These are phyloP conservation scores for Thereva nobilitata DNA, from an alignment of 2,888 invertebrate species.

Conservation along the genomic window DNA sequence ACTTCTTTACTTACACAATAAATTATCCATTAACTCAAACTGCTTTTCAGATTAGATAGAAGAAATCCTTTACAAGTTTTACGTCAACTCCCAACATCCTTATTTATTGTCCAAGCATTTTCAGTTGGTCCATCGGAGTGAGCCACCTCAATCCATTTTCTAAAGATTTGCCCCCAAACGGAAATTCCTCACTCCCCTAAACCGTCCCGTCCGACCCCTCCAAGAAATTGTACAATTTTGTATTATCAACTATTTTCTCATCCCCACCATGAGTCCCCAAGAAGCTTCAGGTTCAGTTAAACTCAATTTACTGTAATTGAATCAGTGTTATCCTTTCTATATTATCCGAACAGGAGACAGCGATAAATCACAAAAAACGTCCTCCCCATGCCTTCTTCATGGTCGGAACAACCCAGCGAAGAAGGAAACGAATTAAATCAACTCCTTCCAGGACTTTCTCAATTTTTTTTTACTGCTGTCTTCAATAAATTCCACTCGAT, in stretches of 20 bases:
- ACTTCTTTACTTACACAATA: conserved; percentile 16
- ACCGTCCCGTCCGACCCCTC: too few species aligned
- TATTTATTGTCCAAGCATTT: conserved; percentile 13
- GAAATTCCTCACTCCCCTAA: conserved; percentile 5
- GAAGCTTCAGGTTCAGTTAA: conserved; percentile 33
- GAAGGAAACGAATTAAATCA: conserved; percentile 34
- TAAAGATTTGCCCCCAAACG: conserved; percentile 10
- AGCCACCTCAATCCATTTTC: conserved; percentile 10
- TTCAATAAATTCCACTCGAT: conserved; percentile 18
- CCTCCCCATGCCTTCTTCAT: neutral
- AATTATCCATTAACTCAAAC: conserved; percentile 31
- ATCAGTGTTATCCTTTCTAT: conserved; percentile 37
- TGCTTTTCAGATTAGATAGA: neutral
- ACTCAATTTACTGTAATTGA: conserved; percentile 41
- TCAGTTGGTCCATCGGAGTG: neutral
- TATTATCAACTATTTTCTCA: neutral
- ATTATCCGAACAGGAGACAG: conserved; percentile 21
- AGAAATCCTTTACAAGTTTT: conserved; percentile 12
- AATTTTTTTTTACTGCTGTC: conserved; percentile 27
- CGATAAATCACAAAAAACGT: conserved; percentile 24
- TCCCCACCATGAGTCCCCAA: neutral
- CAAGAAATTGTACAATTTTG: too few species aligned
- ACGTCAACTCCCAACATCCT: neutral
- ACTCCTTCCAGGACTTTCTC: conserved; percentile 13
- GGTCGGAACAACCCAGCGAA: neutral